These are phyloP conservation scores for Meles meles DNA, from an alignment of 2,113 vertebrate species.

Conservation along the genomic window DNA sequence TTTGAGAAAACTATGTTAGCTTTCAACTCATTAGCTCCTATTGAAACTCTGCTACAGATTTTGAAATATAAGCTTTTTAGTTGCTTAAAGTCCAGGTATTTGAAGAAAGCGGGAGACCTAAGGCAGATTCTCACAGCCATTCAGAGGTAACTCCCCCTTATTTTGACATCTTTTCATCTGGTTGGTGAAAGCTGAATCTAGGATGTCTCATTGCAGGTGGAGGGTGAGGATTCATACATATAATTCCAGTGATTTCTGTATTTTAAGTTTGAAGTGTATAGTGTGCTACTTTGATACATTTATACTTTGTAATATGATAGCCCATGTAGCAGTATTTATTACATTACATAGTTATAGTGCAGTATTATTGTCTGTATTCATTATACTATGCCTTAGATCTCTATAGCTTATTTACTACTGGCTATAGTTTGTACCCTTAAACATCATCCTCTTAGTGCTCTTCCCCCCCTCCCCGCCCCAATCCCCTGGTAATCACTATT, in stretches of 20 bases:
- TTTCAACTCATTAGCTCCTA: slow-evolving; percentile 50
- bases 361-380: neutral
- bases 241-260: neutral
- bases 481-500: neutral
- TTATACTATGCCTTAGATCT: neutral
- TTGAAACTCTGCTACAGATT: slow-evolving; percentile 24
- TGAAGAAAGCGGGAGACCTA: neutral
- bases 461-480: rapidly evolving
- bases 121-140: neutral
- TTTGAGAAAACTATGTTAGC: neutral
- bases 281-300: neutral
- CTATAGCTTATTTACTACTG: neutral
- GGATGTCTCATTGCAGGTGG: neutral
- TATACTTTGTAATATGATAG: neutral
- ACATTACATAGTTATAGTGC: neutral
- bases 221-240: neutral
- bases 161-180: neutral
- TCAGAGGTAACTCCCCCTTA: neutral
- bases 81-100: slow-evolving; percentile 18
- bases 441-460: neutral
- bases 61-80: slow-evolving; percentile 37
- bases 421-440: neutral
- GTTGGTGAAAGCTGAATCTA: neutral
- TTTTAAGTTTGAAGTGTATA: neutral
- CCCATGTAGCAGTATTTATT: neutral